Conservation (phyloP, 2,797 vertebrate species). For the Oryzias sinensis region DNA sequence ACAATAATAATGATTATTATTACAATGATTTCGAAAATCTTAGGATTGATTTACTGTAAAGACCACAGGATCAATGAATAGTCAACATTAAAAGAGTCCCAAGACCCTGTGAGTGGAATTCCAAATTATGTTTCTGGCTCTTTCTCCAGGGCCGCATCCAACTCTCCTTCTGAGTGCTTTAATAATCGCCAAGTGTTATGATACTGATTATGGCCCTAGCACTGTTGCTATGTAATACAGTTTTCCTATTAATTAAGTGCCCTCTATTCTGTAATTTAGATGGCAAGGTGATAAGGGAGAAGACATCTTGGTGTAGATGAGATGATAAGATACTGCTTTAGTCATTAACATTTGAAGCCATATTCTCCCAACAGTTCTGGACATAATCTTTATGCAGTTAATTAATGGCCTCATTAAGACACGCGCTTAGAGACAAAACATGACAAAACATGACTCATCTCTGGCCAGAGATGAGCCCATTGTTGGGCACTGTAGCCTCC, state of each 20-base stretch:
- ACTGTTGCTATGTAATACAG: constrained; percentile 45
- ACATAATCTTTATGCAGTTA: constrained; percentile 59
- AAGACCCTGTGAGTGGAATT: constrained; percentile 30
- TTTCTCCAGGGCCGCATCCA: constrained; percentile 43
- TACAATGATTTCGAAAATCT: no score
- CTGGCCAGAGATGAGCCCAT: constrained; percentile 26
- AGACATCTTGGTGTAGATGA: constrained; percentile 35
- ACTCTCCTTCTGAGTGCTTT: constrained; percentile 40
- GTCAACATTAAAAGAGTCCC: constrained; percentile 36
- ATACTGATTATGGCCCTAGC: constrained; percentile 43
- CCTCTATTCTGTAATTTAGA: constrained; percentile 48
- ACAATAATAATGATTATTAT: neutral
- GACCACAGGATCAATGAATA: constrained; percentile 30
- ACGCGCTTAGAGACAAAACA: constrained; percentile 42
- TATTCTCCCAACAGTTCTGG: constrained; percentile 34
- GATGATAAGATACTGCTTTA: constrained; percentile 44
- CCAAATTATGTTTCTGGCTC: constrained; percentile 27
- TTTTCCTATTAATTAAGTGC: constrained; percentile 61
- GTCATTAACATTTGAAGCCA: constrained; percentile 53
- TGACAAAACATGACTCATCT: constrained; percentile 36
- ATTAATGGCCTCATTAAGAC: constrained; percentile 61
- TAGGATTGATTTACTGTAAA: neutral
- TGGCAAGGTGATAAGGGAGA: constrained; percentile 36
- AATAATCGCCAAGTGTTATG: constrained; percentile 28
- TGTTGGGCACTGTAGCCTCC: constrained; percentile 12